Evolutionary conservation across 2,113 vertebrate genomes (phyloP).

Genomic region (Perca schrenkii): DNA sequence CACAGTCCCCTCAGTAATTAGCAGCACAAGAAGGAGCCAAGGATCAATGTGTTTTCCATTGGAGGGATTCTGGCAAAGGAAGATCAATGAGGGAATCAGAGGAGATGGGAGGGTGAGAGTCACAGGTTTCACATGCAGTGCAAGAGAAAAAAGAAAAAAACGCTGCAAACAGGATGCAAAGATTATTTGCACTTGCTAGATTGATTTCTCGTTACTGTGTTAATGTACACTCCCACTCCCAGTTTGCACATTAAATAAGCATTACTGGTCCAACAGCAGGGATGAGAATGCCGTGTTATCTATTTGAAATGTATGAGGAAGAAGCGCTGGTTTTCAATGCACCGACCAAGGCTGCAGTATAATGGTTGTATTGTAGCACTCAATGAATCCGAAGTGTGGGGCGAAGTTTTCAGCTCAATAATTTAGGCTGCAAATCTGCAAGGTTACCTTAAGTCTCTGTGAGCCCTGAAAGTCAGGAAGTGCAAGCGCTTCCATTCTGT

Average conservation of each 20-base stretch:
- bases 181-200: constrained; percentile 62
- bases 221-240: constrained; percentile 41
- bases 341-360: constrained; percentile 53
- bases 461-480: constrained; percentile 75
- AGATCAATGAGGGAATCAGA: constrained; percentile 70
- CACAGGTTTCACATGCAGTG: constrained; percentile 42
- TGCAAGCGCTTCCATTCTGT: constrained; percentile 67
- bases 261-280: constrained; percentile 48
- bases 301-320: constrained; percentile 59
- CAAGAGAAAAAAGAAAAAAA: constrained; percentile 12
- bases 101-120: constrained; percentile 31
- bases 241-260: constrained; percentile 62
- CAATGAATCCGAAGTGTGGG: constrained; percentile 57
- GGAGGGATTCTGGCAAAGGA: constrained; percentile 65
- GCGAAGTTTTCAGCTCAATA: constrained; percentile 61
- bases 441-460: constrained; percentile 72
- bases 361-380: constrained; percentile 45
- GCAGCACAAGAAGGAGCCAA: constrained; percentile 75
- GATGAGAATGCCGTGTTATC: constrained; percentile 27
- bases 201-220: constrained; percentile 63
- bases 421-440: constrained; percentile 73
- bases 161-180: constrained; percentile 26
- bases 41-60: constrained; percentile 79
- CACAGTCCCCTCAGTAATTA: constrained; percentile 81
- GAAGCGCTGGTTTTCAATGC: constrained; percentile 55